Conservation (phyloP, 2,888 invertebrate genomes). For the Micoletzkya japonica region DNA sequence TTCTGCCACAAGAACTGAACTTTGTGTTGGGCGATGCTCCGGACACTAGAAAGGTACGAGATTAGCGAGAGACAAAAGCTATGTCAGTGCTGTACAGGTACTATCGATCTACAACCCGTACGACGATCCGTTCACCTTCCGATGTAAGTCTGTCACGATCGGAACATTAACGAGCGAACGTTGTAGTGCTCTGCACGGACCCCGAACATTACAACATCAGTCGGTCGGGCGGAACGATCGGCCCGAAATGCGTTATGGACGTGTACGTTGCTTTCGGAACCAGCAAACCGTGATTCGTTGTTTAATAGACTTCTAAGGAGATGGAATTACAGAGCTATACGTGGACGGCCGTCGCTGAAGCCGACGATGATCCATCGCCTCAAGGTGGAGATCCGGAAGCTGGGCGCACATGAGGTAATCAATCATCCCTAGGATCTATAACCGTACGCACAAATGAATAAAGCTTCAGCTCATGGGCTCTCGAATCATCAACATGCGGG, state of each 20-base stretch:
- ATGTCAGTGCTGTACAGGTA: background rate
- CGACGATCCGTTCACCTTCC: constrained; percentile 12
- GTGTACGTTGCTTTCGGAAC: background rate
- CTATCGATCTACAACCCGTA: constrained; percentile 25
- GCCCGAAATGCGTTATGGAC: constrained; percentile 3
- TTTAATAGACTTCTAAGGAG: background rate
- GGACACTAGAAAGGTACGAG: background rate
- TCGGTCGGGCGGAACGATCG: background rate
- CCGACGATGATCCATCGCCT: constrained; percentile 9
- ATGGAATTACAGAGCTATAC: constrained; percentile 18
- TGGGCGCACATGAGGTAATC: constrained; percentile 8
- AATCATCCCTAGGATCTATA: background rate
- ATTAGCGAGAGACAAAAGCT: background rate
- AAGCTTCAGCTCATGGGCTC: constrained; percentile 11
- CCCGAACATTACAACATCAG: constrained; percentile 10
- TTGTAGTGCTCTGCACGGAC: constrained; percentile 19
- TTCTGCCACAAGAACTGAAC: constrained; percentile 10
- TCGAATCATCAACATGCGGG: constrained; percentile 3
- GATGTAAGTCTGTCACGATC: background rate
- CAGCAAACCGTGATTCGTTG: too few species aligned
- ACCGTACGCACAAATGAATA: background rate
- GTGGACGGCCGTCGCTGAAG: constrained; percentile 6
- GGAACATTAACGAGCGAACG: background rate
- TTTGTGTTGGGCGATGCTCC: constrained; percentile 24
- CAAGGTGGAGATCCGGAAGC: constrained; percentile 14